Evolutionary conservation across 2,797 vertebrate genomes (phyloP).

Genomic region (Tenualosa thibaudeaui): DNA sequence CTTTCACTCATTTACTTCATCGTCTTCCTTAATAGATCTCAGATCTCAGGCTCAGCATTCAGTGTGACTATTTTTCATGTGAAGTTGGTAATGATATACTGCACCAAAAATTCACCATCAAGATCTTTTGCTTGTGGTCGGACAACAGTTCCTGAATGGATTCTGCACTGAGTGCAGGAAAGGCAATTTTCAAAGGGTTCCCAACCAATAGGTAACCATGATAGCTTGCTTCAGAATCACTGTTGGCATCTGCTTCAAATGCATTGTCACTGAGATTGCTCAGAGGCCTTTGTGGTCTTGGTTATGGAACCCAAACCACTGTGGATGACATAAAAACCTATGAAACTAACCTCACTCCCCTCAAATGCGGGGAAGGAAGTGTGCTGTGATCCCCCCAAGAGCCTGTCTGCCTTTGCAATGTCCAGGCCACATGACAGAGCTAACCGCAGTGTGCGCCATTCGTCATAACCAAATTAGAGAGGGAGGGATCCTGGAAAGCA

Average conservation of each 20-base stretch:
- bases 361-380: conserved; percentile 40
- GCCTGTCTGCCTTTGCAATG: conserved; percentile 52
- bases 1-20: not conserved
- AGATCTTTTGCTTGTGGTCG: not conserved
- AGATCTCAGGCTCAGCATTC: not conserved
- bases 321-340: conserved; percentile 37
- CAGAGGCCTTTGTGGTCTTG: not conserved
- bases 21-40: not conserved
- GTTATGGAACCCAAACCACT: not conserved
- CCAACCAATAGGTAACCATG: not conserved
- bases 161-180: not conserved
- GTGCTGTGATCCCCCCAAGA: conserved; percentile 46
- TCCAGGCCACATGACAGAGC: conserved; percentile 65
- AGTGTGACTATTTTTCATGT: not conserved
- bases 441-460: conserved; percentile 69
- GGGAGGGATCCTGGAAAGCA: conserved; percentile 39
- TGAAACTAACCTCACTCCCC: conserved; percentile 37
- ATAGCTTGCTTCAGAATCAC: not conserved
- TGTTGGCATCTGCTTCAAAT: not conserved
- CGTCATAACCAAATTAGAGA: conserved; percentile 67
- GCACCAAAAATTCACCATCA: not conserved
- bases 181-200: not conserved
- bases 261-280: conserved; percentile 5
- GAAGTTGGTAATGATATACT: not conserved
- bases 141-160: not conserved